Base-by-base conservation (phyloP, 2,797 vertebrate genomes). In the Anguilla pacifica region DNA sequence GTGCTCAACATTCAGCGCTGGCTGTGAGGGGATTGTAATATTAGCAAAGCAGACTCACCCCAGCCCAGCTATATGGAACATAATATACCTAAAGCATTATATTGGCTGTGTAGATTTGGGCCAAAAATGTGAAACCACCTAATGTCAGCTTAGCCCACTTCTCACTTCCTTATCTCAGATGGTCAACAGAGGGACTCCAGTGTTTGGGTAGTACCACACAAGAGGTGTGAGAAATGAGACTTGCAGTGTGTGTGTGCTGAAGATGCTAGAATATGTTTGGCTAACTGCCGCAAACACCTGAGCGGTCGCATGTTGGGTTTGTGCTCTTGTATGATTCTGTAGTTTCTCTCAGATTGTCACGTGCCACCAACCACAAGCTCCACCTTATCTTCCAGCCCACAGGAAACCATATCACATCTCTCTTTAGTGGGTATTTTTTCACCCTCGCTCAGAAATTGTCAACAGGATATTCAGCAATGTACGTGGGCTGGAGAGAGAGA, bases 401-500 rank as follows among this genome's bases (percentile, higher is more conserved):
- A 82, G 79, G 79, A 82, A 82, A 51, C 43, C 79, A 51, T 25
- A 82, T 51, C 79, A 82, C 22, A 17, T 46, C 39, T 49, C 46
- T 82, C 25, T 82, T 25, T 82, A 82, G 74, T 79, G 35, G 74
- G 22, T n/a, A n/a, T 82, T 82, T 82, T 77, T 82, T 39, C 25
- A 6, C 79, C 35, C 39, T 22, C 46, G 25, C 35, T 46, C 25
- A 82, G 46, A 79, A 79, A 43, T 17, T 82, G 79, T 82, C 79
- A 82, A 82, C 79, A 82, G 79, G 79, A 82, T 82, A 82, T 82
- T 51, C 43, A 82, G 49, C 79, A 82, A n/a, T 51, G 79, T 51
- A n/a, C 35, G 79, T 51, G 43, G 43, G 79, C 22, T 51, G 46
- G 43, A 82, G 43, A 49, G 43, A 81, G 77, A 49, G 19, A 6